Evolutionary conservation across 2,888 invertebrate genomes (phyloP).

Genomic region (Dascillus cervinus): DNA sequence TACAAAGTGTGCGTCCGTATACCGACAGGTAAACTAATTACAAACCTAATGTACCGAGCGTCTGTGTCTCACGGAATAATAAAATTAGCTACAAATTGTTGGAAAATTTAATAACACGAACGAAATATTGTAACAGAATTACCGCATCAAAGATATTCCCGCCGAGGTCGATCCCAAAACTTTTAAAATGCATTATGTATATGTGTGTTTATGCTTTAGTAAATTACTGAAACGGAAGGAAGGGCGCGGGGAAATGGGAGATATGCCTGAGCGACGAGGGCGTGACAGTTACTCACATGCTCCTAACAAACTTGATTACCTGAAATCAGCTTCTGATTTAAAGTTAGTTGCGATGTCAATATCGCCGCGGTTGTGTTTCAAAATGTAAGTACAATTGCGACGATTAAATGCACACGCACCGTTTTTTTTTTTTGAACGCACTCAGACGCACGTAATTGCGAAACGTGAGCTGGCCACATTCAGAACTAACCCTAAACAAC

Average conservation of each 20-base stretch:
- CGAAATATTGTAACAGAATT: constrained; percentile 15
- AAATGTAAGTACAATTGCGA: no score
- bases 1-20: no score
- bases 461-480: no score
- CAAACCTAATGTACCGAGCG: constrained; percentile 24
- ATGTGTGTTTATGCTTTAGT: constrained; percentile 12
- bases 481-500: no score
- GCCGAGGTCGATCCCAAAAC: constrained; percentile 5
- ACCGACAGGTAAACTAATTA: constrained; percentile 25
- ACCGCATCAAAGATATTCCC: constrained; percentile 13
- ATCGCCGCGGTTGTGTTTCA: constrained; percentile 12
- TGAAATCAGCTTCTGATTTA: constrained; percentile 28
- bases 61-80: constrained; percentile 21
- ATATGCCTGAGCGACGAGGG: constrained; percentile 41
- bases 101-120: constrained; percentile 17
- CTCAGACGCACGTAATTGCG: no score
- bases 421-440: no score
- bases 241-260: constrained; percentile 33
- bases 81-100: constrained; percentile 18
- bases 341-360: constrained; percentile 19
- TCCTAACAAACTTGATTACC: constrained; percentile 34
- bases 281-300: constrained; percentile 36
- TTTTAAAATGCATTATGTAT: constrained; percentile 12
- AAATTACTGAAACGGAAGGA: constrained; percentile 30
- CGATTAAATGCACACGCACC: no score